These are phyloP conservation scores for Drosophila ochracea DNA, from an alignment of 2,888 invertebrate species.

Conservation along the genomic window DNA sequence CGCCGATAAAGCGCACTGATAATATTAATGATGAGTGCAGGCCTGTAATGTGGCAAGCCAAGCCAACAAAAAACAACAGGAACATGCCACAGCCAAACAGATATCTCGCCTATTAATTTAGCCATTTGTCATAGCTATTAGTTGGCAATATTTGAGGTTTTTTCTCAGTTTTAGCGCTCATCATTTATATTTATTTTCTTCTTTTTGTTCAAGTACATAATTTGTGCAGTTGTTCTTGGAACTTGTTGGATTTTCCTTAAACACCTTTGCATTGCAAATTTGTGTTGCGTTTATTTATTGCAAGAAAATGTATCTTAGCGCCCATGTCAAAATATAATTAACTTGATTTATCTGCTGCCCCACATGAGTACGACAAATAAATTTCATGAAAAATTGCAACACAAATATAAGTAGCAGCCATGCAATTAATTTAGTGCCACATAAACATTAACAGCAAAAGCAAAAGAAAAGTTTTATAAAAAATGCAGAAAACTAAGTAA, in stretches of 20 bases:
- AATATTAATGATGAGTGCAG: slow-evolving; percentile 78
- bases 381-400: slow-evolving; percentile 67
- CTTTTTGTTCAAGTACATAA: not conserved
- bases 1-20: slow-evolving; percentile 70
- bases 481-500: slow-evolving; percentile 17
- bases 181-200: slow-evolving; percentile 21
- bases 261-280: slow-evolving; percentile 65
- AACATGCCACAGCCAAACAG: not conserved
- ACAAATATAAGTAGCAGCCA: slow-evolving; percentile 59
- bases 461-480: slow-evolving; percentile 14
- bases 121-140: slow-evolving; percentile 77
- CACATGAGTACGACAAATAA: slow-evolving; percentile 75
- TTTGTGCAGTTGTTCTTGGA: slow-evolving; percentile 14
- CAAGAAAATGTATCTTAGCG: slow-evolving; percentile 61
- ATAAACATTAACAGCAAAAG: slow-evolving; percentile 53
- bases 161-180: slow-evolving; percentile 13
- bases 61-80: not conserved
- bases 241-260: slow-evolving; percentile 24
- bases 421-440: slow-evolving; percentile 73
- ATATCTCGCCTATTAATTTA: slow-evolving; percentile 63
- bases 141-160: slow-evolving; percentile 36
- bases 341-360: slow-evolving; percentile 70
- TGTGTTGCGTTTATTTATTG: slow-evolving; percentile 44
- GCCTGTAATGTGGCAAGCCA: slow-evolving; percentile 43
- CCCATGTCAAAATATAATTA: slow-evolving; percentile 70